Base-by-base conservation (phyloP, 2,113 vertebrate species). In the Pipra filicauda region DNA sequence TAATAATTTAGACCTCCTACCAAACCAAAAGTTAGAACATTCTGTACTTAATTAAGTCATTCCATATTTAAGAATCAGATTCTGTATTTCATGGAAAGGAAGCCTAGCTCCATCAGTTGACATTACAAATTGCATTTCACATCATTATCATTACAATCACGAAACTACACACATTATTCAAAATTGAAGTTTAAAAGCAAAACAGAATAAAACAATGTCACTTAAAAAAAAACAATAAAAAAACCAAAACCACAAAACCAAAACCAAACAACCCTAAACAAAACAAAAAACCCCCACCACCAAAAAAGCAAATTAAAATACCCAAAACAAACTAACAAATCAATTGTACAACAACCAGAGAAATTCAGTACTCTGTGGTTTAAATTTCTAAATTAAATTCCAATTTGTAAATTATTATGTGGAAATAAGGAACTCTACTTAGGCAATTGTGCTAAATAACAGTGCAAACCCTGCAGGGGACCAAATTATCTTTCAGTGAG, bases 401-500 rank as follows among this genome's bases (percentile, higher is more conserved):
- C 89, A 96, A 78, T 97, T 97, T 96, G 91, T 97, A 96, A 97
- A 96, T 97, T 97, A 95, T 96, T 96, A 81, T 77, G 94, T 97
- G 80, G 85, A 97, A 97, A 84, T 91, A 89, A 95, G 83, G 91
- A 94, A 91, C 78, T 87, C 54, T 97, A 88, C 87, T 85, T 91
- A 91, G 67, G 66, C 92, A 94, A 97, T 97, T 97, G 93, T 97
- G 94, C 95, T 94, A 94, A 97, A 88, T 96, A 97, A 97, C 95
- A 97, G 97, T 62, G 35, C 91, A 97, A 97, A 95, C 94, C 85
- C 97, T 85, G 81, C 94, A 96, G 92, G 97, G 95, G 92, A 96
- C 81, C 92, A 97, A 97, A 98, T 98, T 97, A 98, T 98, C 96
- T 97, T 98, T 98, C 92, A 96, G 92, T 76, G 66, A 97, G 94